These are phyloP conservation scores for Armadillidium nasatum DNA, from an alignment of 1,140 invertebrate genomes.

Conservation along the genomic window DNA sequence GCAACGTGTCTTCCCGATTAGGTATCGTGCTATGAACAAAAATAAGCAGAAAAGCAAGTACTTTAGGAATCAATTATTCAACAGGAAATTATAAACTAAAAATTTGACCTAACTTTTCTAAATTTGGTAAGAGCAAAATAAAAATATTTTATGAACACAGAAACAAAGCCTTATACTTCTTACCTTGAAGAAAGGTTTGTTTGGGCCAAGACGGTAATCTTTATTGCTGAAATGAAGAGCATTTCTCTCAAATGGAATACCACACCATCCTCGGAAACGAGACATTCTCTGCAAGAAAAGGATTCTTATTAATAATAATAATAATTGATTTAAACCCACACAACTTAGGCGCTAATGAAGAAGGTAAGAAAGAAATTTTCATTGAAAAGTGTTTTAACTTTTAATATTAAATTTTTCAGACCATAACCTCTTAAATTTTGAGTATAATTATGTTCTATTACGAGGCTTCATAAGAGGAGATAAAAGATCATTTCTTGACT, in stretches of 20 bases:
- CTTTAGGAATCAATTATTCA: not conserved
- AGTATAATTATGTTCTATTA: too few species aligned
- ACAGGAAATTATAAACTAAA: not conserved
- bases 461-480: too few species aligned
- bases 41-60: not conserved
- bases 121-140: not conserved
- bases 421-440: too few species aligned
- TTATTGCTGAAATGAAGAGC: slow-evolving; percentile 39
- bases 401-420: too few species aligned
- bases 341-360: too few species aligned
- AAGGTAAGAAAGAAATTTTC: too few species aligned
- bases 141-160: not conserved
- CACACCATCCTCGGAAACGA: slow-evolving; percentile 63
- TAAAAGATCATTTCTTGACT: too few species aligned
- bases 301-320: too few species aligned
- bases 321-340: too few species aligned
- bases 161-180: too few species aligned
- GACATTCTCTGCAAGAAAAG: slow-evolving; percentile 46
- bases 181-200: not conserved
- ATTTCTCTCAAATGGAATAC: slow-evolving; percentile 58
- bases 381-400: too few species aligned
- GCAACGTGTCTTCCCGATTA: too few species aligned
- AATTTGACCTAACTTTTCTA: not conserved
- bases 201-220: not conserved
- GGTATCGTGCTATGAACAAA: not conserved